Percentiles rank a stretch among this genome's conserved stretches.
phyloP scores from a whole-genome alignment of 1,140 invertebrate species.

The Heliconius hewitsoni region DNA sequence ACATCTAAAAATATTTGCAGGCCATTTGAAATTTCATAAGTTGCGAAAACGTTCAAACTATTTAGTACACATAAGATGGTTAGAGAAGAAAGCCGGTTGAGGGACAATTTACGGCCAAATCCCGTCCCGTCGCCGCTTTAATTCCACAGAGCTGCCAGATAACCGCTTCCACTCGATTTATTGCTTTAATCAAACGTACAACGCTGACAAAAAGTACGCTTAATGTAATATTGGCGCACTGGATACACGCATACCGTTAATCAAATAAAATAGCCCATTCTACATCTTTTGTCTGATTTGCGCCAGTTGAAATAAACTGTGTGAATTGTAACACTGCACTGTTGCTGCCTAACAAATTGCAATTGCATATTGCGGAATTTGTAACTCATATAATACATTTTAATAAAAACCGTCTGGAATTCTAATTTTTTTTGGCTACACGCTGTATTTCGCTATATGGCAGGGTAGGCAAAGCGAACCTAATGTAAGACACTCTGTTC shows the following conservation, averaged over 20 bases:
- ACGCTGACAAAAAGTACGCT: conserved; percentile 63
- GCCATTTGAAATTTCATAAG: conserved; percentile 17
- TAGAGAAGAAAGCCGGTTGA: conserved; percentile 52
- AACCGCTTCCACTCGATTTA: conserved; percentile 61
- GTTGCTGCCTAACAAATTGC: background rate
- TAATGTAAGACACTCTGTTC: background rate
- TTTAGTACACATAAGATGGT: conserved; percentile 46
- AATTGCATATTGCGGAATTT: background rate
- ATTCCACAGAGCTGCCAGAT: conserved; percentile 57
- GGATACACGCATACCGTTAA: conserved; percentile 20
- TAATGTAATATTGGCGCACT: conserved; percentile 54
- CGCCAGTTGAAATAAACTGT: conserved; percentile 1
- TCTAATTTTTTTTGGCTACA: no score
- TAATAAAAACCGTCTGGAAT: background rate
- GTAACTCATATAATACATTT: background rate
- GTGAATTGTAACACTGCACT: conserved; percentile 6
- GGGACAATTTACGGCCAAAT: conserved; percentile 63
- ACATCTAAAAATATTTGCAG: background rate
- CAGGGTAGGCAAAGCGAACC: background rate
- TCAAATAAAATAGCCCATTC: conserved; percentile 37
- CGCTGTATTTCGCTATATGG: no score
- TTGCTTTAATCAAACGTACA: conserved; percentile 70
- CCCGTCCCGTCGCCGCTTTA: conserved; percentile 51
- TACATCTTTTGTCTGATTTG: conserved; percentile 20
- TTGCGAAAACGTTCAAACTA: conserved; percentile 32